These are phyloP conservation scores for Aleadryas rufinucha DNA, from an alignment of 2,113 vertebrate genomes.

Conservation along the genomic window DNA sequence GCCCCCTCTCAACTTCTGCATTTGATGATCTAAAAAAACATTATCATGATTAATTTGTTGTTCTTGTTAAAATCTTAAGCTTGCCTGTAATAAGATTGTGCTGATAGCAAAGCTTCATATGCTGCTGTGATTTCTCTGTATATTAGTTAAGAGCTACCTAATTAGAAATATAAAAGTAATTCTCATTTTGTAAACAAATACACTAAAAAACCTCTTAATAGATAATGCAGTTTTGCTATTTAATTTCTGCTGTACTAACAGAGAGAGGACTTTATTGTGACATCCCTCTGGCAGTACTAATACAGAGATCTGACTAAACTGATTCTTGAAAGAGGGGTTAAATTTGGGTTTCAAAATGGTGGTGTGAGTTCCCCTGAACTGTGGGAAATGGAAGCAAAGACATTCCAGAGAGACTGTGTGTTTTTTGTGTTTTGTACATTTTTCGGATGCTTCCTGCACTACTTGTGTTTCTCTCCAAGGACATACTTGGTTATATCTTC, in stretches of 20 bases:
- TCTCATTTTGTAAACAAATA: slow-evolving; percentile 21
- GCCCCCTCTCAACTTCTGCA: not conserved
- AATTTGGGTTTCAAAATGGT: not conserved
- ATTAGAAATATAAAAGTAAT: slow-evolving; percentile 35
- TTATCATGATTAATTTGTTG: not conserved
- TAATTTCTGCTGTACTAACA: not conserved
- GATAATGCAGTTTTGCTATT: not conserved
- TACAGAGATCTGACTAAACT: not conserved
- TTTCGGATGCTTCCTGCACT: not conserved
- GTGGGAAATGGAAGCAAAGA: not conserved
- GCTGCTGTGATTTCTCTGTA: not conserved
- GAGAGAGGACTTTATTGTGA: not conserved
- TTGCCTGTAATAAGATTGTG: not conserved
- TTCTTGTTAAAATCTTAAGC: not conserved
- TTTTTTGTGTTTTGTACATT: not conserved
- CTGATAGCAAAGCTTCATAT: not conserved
- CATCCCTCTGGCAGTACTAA: not conserved
- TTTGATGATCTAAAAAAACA: not conserved
- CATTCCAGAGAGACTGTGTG: not conserved
- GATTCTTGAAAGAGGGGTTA: not conserved
- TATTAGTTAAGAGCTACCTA: slow-evolving; percentile 31
- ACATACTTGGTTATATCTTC: not conserved
- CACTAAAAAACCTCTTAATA: not conserved
- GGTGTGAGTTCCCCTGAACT: not conserved
- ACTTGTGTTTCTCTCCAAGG: not conserved